These are phyloP conservation scores for Perccottus glenii DNA, from an alignment of 2,113 vertebrate genomes.

Conservation along the genomic window DNA sequence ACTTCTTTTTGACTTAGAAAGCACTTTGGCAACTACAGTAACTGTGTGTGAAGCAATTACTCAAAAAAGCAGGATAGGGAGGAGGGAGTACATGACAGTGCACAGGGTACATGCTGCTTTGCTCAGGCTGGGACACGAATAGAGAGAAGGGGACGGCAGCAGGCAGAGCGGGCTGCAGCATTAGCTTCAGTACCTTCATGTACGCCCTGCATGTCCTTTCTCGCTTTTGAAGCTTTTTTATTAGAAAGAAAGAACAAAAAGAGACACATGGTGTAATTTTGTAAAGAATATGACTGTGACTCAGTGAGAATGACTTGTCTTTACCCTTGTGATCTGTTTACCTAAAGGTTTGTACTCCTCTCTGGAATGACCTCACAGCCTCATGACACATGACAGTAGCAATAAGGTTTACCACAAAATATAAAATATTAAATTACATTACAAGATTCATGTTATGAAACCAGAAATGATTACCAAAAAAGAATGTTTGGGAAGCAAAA, in stretches of 20 bases:
- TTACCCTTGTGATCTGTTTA: conserved; percentile 11
- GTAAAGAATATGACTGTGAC: conserved; percentile 30
- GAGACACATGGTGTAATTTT: conserved; percentile 69
- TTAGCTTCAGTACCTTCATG: conserved; percentile 95
- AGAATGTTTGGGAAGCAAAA: too few relatives aligned
- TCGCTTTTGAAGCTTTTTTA: conserved; percentile 98
- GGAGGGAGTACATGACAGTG: conserved; percentile 51
- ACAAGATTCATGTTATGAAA: too few relatives aligned
- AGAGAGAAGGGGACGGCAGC: conserved; percentile 52
- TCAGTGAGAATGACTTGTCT: conserved; percentile 7
- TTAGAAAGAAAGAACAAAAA: conserved; percentile 76
- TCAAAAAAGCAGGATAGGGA: conserved; percentile 58
- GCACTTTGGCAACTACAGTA: conserved; percentile 48
- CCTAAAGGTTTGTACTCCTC: conserved; percentile 22
- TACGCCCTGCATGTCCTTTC: conserved; percentile 99
- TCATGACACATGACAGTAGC: conserved; percentile 14
- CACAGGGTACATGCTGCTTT: conserved; percentile 77
- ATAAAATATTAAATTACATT: too few relatives aligned
- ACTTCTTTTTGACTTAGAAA: conserved; percentile 62
- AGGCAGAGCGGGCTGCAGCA: conserved; percentile 82
- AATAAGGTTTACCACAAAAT: neutral
- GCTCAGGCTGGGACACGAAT: conserved; percentile 69
- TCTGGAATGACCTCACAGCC: conserved; percentile 7
- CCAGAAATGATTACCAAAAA: too few relatives aligned
- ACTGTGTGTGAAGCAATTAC: conserved; percentile 55